Conservation (phyloP, 2,113 vertebrate species). For the Chaenocephalus aceratus region DNA sequence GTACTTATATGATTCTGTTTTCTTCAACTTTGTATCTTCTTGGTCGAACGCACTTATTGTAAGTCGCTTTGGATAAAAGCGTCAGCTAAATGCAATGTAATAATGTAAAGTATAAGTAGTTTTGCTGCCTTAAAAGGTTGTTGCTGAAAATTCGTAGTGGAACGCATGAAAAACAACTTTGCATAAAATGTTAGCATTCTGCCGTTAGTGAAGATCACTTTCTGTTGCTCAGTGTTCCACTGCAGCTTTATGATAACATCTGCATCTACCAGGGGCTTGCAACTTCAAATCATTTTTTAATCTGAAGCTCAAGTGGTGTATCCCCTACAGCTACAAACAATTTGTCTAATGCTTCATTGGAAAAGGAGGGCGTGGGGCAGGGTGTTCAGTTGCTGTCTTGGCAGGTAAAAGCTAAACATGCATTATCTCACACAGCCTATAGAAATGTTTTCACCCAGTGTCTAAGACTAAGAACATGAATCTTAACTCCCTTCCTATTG, state of each 20-base stretch:
- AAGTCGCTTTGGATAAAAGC: too few species aligned
- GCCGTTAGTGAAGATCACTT: background rate
- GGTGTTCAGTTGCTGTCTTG: background rate
- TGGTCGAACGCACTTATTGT: too few species aligned
- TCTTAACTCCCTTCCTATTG: background rate
- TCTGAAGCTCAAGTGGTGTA: background rate
- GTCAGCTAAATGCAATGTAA: too few species aligned
- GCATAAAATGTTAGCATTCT: too few species aligned
- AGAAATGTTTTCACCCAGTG: slow-evolving; percentile 6
- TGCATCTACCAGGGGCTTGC: background rate
- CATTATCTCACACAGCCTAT: slow-evolving; percentile 1
- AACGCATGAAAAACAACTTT: too few species aligned
- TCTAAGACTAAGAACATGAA: background rate
- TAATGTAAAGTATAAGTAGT: too few species aligned
- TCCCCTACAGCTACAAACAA: background rate
- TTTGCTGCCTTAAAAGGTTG: too few species aligned
- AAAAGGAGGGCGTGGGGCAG: background rate
- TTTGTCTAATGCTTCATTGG: background rate
- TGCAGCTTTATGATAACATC: background rate
- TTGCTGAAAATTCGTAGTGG: too few species aligned
- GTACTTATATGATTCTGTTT: too few species aligned
- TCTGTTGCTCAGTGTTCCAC: background rate
- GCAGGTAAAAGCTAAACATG: too few species aligned
- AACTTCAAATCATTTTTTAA: background rate
- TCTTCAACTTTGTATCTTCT: too few species aligned